Evolutionary conservation across 2,888 invertebrate genomes (phyloP), one percentile per base, ranked within the genome.

Genomic region (Pseudococcus viburni): DNA sequence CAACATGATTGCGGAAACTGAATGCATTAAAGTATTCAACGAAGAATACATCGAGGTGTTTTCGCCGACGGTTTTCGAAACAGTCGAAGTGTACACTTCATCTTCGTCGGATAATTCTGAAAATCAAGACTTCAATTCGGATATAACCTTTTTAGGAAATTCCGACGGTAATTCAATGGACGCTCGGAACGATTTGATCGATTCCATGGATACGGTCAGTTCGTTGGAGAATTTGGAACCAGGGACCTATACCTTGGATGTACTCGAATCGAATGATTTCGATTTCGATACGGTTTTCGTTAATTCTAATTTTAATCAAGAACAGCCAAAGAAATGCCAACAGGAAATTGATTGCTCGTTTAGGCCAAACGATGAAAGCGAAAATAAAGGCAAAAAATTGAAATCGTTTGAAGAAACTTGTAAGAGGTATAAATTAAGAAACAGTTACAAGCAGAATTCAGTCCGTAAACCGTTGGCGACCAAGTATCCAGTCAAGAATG

Each of bases 31-130:
- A 88, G 59, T 84, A 33, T 88, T 46, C 77, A 84, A 84, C 15
- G 73, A 85, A 22, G 88, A 88, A 59, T 88, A 64, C 59, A 84
- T 88, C 77, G 84, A 88, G 46, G 88, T 88, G 7, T 88, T 88
- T 84, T 88, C 88, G 12, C 88, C 88, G 7, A 88, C 88, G 2
- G 88, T 88, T 19, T 88, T 88, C 64, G 84, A 88, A 77, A 88
- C 88, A 12, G 88, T 88, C 11, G 88, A 88, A 84, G 59, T 88
- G 9, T 88, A 85, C 51, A 89, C 89, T 48, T 55, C 89, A 8
- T 86, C 89, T 33, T 55, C 89, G 8, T 84, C 84, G 33, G 86
- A 88, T 55, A 51, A 84, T 55, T 42, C 88, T n/a, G 88, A 84
- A 42, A 83, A 26, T 26, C n/a, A 77, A 46, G 88, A 51, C 80